Base-by-base conservation (phyloP, 2,797 vertebrate species). In the Periophthalmus magnuspinnatus region DNA sequence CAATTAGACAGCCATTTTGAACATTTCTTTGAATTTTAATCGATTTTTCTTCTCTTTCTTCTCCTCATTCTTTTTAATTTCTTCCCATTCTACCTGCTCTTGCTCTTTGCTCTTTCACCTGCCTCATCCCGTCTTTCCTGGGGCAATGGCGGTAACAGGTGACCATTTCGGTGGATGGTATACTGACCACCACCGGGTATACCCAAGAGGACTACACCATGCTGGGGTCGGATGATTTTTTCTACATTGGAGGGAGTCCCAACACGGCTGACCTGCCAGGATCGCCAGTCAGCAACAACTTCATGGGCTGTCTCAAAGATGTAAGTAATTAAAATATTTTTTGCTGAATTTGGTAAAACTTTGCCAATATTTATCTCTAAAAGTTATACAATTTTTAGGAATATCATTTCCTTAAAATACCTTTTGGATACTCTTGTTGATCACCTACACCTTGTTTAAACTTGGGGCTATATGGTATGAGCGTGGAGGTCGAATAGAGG, bases 181-280 rank as follows among this genome's bases (percentile, higher is more conserved):
- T 98, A 86, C 88, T 98, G 88, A 98, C 97, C 90, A 97, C 96
- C 80, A 98, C 96, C 16, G 97, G 97, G 28, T 98, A 98, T 91
- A 97, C 97, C 0, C 97, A 98, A 86, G 97, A 98, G 77, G 97
- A 98, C 65, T 98, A 96, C 87, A 98, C 97, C 83, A 98, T 98
- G 97, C 64, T 98, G 90, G 97, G 97, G 67, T 97, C 96, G 0
- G 97, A 98, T 0, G 97, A 98, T 87, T 97, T 98, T 93, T 98
- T 98, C 93, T 98, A 98, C 88, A 96, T 98, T 0, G 97, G 97
- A 33, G 97, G 97, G 73, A 97, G 96, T 82, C 96, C 96, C 71
- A 98, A 96, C 90, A 97, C 96, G 0, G 97, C 97, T 0, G 97
- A 97, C 88, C 93, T 98, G 67, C 97, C 97, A 0, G 97, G 97